Base-by-base conservation (phyloP, 2,888 invertebrate genomes). In the Phengaris arion region DNA sequence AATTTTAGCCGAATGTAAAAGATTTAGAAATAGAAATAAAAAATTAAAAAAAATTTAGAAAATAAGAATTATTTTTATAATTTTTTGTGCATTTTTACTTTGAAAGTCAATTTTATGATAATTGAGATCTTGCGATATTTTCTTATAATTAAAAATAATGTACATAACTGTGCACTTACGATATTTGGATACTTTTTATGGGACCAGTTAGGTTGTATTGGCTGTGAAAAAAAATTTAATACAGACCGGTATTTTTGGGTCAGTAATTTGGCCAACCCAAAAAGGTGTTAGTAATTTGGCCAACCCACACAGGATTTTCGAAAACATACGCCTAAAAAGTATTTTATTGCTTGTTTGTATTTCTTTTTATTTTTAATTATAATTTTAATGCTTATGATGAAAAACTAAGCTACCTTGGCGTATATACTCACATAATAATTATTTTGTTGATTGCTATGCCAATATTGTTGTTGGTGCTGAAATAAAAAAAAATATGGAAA, bases 161-260 rank as follows among this genome's bases (percentile, higher is more conserved):
- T 35, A 35, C 35, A 35, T 35, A 35, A 35, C 35, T 35, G 2
- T 35, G n/a, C n/a, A 64, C 64, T 64, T 64, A 64, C 64, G 35
- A 64, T 64, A 45, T 64, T 64, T 64, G 35, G 35, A 64, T 64
- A 64, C 12, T 35, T 64, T 64, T 64, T 35, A 64, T 64, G 64
- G 45, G 35, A 64, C 64, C 64, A 64, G 64, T 13, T 64, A 35
- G 64, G 64, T 64, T 64, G 59, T 64, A 35, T 12, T 12, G 64
- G 64, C 64, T 64, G 64, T 35, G 22, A 22, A 35, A 64, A 35
- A 35, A 22, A 15, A 59, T 13, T 12, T 0, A 55, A 55, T n/a
- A 22, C 22, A 64, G 2, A 45, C 64, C 45, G 64, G 64, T 64
- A 45, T 64, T 64, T 45, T 64, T 35, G 0, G 15, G 10, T 22